A percentile compares a stretch with the other conserved stretches of the same genome.
phyloP scores from a whole-genome alignment of 2,888 invertebrate genomes.

The Odontomyia ornata region DNA sequence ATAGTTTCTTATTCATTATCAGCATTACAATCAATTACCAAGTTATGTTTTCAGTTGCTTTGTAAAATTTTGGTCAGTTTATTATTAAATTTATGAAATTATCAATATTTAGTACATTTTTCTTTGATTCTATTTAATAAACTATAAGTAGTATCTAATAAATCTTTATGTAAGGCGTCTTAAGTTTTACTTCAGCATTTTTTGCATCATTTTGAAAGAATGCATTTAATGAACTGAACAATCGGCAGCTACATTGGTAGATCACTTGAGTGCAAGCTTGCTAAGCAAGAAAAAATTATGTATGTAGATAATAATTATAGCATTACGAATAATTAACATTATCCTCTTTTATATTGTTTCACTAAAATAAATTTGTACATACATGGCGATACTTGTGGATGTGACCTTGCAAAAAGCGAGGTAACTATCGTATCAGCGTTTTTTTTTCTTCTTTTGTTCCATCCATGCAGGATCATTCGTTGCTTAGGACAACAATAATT shows the following conservation, averaged over 20 bases:
- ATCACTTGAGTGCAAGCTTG: slow-evolving; percentile 38
- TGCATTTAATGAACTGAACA: neutral
- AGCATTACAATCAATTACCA: neutral
- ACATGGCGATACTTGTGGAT: slow-evolving; percentile 5
- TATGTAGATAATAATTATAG: slow-evolving; percentile 3
- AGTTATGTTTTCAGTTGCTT: slow-evolving; percentile 6
- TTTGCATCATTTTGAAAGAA: neutral
- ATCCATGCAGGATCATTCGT: neutral
- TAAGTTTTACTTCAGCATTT: neutral
- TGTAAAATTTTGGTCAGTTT: slow-evolving; percentile 39
- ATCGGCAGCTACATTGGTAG: neutral
- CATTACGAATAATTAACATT: neutral
- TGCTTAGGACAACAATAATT: neutral
- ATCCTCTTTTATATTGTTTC: neutral
- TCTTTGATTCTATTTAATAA: neutral
- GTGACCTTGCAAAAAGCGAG: slow-evolving; percentile 6
- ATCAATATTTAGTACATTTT: neutral
- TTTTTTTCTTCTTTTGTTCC: neutral
- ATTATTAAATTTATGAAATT: neutral
- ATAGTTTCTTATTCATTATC: neutral
- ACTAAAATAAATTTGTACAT: slow-evolving; percentile 35
- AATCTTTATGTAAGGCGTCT: neutral
- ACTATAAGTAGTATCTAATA: neutral
- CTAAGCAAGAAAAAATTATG: slow-evolving; percentile 32
- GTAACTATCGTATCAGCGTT: slow-evolving; percentile 1